phyloP scores from a whole-genome alignment of 2,797 vertebrate genomes.

The Cynopterus sphinx region DNA sequence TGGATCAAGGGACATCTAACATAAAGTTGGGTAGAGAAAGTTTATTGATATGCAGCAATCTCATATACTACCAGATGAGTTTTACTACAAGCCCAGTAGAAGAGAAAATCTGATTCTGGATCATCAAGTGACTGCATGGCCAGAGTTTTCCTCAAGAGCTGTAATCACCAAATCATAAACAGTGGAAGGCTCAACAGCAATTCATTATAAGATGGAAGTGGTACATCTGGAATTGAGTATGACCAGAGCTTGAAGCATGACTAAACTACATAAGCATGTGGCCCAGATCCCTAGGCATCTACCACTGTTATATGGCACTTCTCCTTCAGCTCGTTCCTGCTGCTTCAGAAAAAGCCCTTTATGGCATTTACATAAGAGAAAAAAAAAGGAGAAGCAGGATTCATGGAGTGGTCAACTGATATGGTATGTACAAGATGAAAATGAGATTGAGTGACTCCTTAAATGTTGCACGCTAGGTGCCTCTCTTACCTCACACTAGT shows the following conservation, averaged over 20 bases:
- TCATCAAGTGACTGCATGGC: neutral
- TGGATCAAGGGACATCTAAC: neutral
- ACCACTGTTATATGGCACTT: neutral
- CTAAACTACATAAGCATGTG: rapidly evolving
- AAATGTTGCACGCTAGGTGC: neutral
- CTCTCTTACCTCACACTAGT: neutral
- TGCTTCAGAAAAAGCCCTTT: neutral
- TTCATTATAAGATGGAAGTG: neutral
- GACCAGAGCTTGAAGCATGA: neutral
- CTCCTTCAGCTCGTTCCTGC: neutral
- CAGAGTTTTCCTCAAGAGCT: neutral
- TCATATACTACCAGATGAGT: neutral
- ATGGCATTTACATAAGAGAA: neutral
- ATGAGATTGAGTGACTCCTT: neutral
- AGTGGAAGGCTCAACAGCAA: neutral
- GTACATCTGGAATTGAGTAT: neutral
- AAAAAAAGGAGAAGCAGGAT: neutral
- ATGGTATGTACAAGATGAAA: neutral
- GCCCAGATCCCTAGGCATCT: neutral
- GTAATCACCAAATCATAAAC: neutral
- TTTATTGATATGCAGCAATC: neutral
- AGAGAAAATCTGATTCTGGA: neutral
- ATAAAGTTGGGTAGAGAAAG: neutral
- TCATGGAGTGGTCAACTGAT: neutral
- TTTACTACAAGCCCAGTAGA: neutral